Base-by-base conservation (phyloP, 1,140 invertebrate genomes). In the Drosophila quadrilineata region DNA sequence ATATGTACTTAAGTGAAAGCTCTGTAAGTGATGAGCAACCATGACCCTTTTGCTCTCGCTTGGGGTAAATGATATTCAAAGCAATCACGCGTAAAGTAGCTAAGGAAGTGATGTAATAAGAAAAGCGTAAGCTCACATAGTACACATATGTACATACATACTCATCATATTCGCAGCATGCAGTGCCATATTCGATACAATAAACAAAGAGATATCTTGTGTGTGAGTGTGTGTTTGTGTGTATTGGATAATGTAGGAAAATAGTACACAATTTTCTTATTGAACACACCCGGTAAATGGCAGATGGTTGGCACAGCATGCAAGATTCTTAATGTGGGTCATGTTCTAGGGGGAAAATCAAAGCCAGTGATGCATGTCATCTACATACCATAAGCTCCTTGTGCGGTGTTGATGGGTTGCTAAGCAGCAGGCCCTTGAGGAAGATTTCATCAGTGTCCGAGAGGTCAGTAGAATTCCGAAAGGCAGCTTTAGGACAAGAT, bases 401-500 rank as follows among this genome's bases (percentile, higher is more conserved):
- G 56, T 73, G 71, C n/a, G 86, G 86, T 36, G 86, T 88, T 29
- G 66, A 72, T 54, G 86, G 66, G 75, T 88, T 88, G 36, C 80
- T 88, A 1, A 85, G 73, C 45, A 88, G 6, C 4, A 88, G 64
- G 19, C 86, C 86, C 70, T 88, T 88, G 5, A 88, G 40, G 59
- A 88, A 88, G 33, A 88, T 88, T 71, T 86, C 80, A 68, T 88
- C 86, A 8, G 87, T 87, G 46, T 82, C 74, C 14, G 80, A 75
- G n/a, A 84, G 54, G 63, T 88, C 86, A 9, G 62, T 58, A 0
- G 79, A 85, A 40, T 85, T 75, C 12, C 79, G 79, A 52, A 62
- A 85, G 17, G 74, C 79, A 43, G 74, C 79, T 85, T n/a, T n/a
- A n/a, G n/a, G n/a, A 35, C 26, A 35, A 56, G 24, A 19, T 35